Evolutionary conservation across 2,888 invertebrate species (phyloP), one percentile per base, ranked within the genome.

Genomic region (Merodon equestris): DNA sequence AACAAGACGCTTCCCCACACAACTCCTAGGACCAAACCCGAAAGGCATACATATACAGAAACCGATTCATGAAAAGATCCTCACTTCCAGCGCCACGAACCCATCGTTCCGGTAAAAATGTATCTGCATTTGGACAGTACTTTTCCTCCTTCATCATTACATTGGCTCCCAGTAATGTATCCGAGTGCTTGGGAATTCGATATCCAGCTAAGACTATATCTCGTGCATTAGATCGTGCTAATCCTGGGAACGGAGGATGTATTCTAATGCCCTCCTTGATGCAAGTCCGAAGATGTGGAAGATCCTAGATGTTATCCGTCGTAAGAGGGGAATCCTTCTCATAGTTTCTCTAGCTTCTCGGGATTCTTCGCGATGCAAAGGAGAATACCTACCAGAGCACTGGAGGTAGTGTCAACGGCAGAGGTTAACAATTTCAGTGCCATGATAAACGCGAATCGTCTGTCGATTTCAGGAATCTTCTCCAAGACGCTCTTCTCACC

Each of bases 1-100:
- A 0, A 94, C 94, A 82, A 95, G 92, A 84, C 94, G 89, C 84
- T 92, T 90, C 4, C 95, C 95, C 68, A 93, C 91, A 84, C 94
- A 94, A 77, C 91, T 91, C 66, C 94, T 83, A 1, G 86, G 84
- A 0, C 87, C 87, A 57, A 86, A 86, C 0, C 87, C 86, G 48
- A 87, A 87, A 0, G 86, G 87, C 19, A 86, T 13, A 79, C 19
- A 86, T 13, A 79, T 84, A 86, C 1, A 84, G 70, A 74, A 86
- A 87, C 0, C 86, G 85, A n/a, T 42, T 61, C 9, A 67, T 9
- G 10, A n/a, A 10, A 3, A n/a, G 40, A 3, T 40, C 56, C 3
- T 47, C 9, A 42, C 81, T 51, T 14, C 83, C 83, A 14, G 48
- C 70, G 15, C 58, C 58, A 27, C 77, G 77, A n/a, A 79, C 53